Conservation (phyloP, 2,113 vertebrate genomes). For the Lepus timidus region DNA sequence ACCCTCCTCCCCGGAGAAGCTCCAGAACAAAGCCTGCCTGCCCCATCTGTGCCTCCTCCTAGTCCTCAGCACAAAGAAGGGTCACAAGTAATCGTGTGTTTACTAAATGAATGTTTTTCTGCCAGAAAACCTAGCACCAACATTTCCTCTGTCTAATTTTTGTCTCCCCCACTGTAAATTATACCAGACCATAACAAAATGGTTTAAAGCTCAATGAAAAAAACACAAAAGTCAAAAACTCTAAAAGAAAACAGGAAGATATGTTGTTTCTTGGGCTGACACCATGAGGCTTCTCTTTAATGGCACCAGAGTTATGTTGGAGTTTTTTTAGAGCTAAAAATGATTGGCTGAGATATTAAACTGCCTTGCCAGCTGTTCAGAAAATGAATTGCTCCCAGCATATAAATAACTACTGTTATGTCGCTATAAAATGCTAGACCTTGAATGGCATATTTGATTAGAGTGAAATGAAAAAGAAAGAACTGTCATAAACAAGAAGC, state of each 20-base stretch:
- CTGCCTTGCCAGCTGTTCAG: constrained; percentile 76
- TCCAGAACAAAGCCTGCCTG: not conserved
- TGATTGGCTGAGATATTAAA: constrained; percentile 80
- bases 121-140: not conserved
- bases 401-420: constrained; percentile 80
- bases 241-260: not conserved
- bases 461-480: constrained; percentile 71
- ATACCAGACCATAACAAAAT: constrained; percentile 31
- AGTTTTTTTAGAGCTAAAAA: constrained; percentile 75
- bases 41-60: not conserved
- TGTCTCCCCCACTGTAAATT: constrained; percentile 32
- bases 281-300: constrained; percentile 47
- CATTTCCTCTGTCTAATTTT: constrained; percentile 52
- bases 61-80: not conserved
- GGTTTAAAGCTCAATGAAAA: constrained; percentile 53
- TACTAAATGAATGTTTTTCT: constrained; percentile 51
- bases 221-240: constrained; percentile 17
- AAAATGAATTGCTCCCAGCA: constrained; percentile 75
- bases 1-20: not conserved
- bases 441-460: constrained; percentile 82
- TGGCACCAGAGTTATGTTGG: constrained; percentile 65
- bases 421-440: constrained; percentile 77
- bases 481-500: constrained; percentile 63
- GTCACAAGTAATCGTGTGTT: not conserved
- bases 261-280: constrained; percentile 21